Base-by-base conservation (phyloP, 2,113 vertebrate species). In the Cryptomyrus ogoouensis region DNA sequence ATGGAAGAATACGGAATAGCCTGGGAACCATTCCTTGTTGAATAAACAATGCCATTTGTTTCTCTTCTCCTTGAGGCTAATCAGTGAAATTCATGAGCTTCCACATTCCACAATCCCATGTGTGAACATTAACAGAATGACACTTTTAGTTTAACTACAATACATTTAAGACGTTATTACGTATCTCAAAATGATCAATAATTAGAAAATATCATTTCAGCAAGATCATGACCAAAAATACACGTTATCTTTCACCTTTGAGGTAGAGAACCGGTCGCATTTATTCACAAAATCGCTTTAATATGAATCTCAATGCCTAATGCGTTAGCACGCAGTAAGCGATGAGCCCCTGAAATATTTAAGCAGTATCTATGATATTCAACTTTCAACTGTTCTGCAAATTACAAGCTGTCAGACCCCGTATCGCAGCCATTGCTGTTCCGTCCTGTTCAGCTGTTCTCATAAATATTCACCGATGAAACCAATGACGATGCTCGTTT, bases 31-130 rank as follows among this genome's bases (percentile, higher is more conserved):
- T 88, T 91, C 74, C 86, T 89, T 31, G 58, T 74, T 91, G 88
- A 94, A 94, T 89, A 95, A 93, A 94, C 90, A 93, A 85, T 91
- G 88, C 93, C 91, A 92, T 93, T 93, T 93, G 92, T 91, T 90
- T 85, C 86, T 83, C 89, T 66, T 89, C 83, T 88, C 58, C 74
- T 52, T 88, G 84, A 88, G 89, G 88, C 86, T 91, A 83, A 90
- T 90, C 85, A 90, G 84, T 90, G 89, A 35, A 89, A 90, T 88
- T 53, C 80, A 88, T 58, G 56, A 87, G 56, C 88, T 90, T 90
- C 90, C 52, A 58, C 49, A 53, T 90, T 87, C 66, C 66, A 88
- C 49, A 31, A 17, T 46, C 42, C 62, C 39, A 19, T 9, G 35
- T 4, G 13, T 66, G n/a, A 19, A 27, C 50, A 87, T 87, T 87